Evolutionary conservation across 2,888 invertebrate species (phyloP).

Genomic region (Brachypalpus laphriformis): DNA sequence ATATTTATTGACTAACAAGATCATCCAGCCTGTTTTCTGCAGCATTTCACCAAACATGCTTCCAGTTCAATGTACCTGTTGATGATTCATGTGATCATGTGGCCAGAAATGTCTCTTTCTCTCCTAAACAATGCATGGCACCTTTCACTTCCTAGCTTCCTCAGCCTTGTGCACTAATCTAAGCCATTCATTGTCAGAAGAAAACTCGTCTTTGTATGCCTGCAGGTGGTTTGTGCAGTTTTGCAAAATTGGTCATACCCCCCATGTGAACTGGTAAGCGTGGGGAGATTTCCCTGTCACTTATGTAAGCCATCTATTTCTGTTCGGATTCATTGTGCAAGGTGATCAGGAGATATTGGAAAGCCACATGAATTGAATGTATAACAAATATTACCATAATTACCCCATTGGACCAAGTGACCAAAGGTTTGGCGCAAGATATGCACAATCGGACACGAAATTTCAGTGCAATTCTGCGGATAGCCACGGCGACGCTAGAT

Average conservation of each 20-base stretch:
- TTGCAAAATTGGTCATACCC: conserved; percentile 9
- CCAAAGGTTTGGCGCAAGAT: conserved; percentile 9
- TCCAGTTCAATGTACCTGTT: conserved; percentile 46
- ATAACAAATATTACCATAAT: conserved; percentile 55
- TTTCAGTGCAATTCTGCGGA: conserved; percentile 2
- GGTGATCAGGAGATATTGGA: conserved; percentile 60
- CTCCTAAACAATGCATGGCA: conserved; percentile 44
- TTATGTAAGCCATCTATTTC: conserved; percentile 57
- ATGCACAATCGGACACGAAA: conserved; percentile 38
- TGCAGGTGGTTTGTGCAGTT: conserved; percentile 14
- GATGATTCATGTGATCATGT: conserved; percentile 32
- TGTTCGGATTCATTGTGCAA: conserved; percentile 62
- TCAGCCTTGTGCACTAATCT: background rate
- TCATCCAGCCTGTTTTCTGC: conserved; percentile 33
- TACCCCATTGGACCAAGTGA: conserved; percentile 52
- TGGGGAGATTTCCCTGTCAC: conserved; percentile 27
- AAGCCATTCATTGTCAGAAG: conserved; percentile 2
- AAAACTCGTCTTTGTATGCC: background rate
- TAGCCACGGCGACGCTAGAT: background rate
- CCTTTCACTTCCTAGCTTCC: conserved; percentile 57
- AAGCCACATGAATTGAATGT: conserved; percentile 52
- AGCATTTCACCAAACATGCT: conserved; percentile 36
- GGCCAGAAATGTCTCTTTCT: background rate
- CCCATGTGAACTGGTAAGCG: background rate
- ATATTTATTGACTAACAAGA: conserved; percentile 46